Conservation (phyloP, 2,797 vertebrate species). For the Eutrigla gurnardus region DNA sequence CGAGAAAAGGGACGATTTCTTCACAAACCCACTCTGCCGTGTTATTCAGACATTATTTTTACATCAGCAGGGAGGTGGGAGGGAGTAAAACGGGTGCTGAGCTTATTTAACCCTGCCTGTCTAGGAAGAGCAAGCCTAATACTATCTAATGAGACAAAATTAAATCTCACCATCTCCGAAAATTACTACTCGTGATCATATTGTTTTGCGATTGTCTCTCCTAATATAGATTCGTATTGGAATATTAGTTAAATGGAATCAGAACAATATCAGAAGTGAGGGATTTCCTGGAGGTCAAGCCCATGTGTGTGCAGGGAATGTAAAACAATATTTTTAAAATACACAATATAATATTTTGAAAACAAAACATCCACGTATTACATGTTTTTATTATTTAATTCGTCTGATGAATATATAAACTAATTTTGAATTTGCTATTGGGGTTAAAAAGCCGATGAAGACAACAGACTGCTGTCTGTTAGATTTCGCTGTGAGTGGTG, state of each 20-base stretch:
- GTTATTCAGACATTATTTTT: conserved; percentile 19
- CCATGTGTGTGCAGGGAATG: not conserved
- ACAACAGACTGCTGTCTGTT: not conserved
- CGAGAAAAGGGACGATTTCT: conserved; percentile 15
- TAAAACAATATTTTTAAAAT: conserved; percentile 13
- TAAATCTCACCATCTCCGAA: not conserved
- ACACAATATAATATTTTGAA: not conserved
- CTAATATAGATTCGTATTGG: not conserved
- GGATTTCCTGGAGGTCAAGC: conserved; percentile 7
- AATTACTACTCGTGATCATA: not conserved
- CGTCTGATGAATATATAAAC: conserved; percentile 4
- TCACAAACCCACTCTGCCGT: conserved; percentile 4
- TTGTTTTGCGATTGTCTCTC: not conserved
- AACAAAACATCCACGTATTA: not conserved
- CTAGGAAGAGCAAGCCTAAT: conserved; percentile 9
- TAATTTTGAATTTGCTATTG: not conserved
- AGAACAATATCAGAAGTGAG: not conserved
- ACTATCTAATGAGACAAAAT: not conserved
- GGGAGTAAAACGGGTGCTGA: conserved; percentile 20
- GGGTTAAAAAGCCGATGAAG: conserved; percentile 2
- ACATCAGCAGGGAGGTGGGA: conserved; percentile 20
- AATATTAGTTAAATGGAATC: not conserved
- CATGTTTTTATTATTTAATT: not conserved
- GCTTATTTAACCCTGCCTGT: conserved; percentile 40
- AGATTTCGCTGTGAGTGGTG: not conserved